These are phyloP conservation scores for Hafferia zeledoni DNA, from an alignment of 2,797 vertebrate species.

Conservation along the genomic window DNA sequence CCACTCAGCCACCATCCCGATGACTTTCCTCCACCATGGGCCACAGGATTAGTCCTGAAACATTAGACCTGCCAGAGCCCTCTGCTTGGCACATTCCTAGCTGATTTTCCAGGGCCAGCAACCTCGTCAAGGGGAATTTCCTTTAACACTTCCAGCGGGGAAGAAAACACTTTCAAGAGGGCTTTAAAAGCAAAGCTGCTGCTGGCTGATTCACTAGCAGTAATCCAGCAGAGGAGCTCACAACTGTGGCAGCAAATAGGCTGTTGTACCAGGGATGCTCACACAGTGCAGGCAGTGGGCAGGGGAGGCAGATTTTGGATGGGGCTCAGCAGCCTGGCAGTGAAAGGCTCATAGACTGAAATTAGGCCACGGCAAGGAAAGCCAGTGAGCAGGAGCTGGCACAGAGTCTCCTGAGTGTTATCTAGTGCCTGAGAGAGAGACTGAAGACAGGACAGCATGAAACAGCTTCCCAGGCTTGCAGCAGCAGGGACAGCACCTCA, in stretches of 20 bases:
- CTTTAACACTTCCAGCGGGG: not conserved
- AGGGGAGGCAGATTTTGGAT: accelerated
- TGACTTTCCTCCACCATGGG: not conserved
- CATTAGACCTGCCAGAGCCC: not conserved
- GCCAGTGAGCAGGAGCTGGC: accelerated
- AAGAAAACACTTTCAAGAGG: not conserved
- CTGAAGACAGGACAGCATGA: not conserved
- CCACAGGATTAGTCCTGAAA: not conserved
- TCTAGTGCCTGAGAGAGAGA: not conserved
- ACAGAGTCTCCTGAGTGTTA: not conserved
- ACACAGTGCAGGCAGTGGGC: accelerated
- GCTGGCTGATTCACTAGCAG: not conserved
- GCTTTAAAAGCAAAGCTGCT: constrained; percentile 12
- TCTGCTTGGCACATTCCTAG: not conserved
- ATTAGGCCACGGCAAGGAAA: not conserved
- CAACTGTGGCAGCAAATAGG: accelerated
- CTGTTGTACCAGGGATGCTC: not conserved
- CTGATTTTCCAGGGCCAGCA: not conserved
- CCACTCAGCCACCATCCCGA: not conserved
- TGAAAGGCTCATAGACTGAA: not conserved
- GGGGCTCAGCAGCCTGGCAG: not conserved
- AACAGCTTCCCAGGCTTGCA: not conserved
- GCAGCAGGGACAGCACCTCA: not conserved
- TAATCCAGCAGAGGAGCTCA: not conserved
- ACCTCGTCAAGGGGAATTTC: constrained; percentile 8